Evolutionary conservation across 2,113 vertebrate genomes (phyloP).

Genomic region (Cryptotis parvus): DNA sequence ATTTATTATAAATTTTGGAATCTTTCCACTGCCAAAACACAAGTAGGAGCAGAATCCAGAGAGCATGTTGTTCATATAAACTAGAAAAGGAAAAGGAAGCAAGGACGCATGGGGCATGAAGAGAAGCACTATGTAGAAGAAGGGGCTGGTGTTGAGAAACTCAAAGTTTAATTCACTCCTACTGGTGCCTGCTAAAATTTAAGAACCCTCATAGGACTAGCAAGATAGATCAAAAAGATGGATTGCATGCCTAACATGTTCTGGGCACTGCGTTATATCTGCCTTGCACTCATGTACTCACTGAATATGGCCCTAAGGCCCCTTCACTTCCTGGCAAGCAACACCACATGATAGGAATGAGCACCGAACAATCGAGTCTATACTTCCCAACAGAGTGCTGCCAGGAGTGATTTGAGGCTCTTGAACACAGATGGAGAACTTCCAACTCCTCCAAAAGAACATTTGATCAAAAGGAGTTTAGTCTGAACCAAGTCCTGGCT

Average conservation of each 20-base stretch:
- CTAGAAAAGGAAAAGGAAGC: background rate
- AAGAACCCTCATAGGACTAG: background rate
- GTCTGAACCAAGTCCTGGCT: background rate
- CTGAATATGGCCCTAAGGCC: no score
- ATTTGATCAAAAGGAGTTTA: background rate
- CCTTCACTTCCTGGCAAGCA: no score
- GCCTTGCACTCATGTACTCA: no score
- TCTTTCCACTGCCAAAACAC: slow-evolving; percentile 28
- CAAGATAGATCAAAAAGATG: background rate
- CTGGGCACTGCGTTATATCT: no score
- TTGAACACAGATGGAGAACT: no score
- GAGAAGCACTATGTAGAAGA: background rate
- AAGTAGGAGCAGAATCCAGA: background rate
- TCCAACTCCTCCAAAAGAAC: no score
- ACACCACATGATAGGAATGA: no score
- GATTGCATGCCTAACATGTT: no score
- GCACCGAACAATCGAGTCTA: no score
- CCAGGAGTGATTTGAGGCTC: no score
- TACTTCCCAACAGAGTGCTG: no score
- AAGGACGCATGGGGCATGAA: background rate
- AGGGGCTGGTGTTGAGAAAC: no score
- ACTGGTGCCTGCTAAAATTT: background rate
- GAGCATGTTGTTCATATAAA: background rate
- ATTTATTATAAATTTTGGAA: slow-evolving; percentile 32
- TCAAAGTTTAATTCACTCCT: background rate